These are phyloP conservation scores for Pachypanchax playfairii DNA, from an alignment of 2,113 vertebrate species.

Conservation along the genomic window DNA sequence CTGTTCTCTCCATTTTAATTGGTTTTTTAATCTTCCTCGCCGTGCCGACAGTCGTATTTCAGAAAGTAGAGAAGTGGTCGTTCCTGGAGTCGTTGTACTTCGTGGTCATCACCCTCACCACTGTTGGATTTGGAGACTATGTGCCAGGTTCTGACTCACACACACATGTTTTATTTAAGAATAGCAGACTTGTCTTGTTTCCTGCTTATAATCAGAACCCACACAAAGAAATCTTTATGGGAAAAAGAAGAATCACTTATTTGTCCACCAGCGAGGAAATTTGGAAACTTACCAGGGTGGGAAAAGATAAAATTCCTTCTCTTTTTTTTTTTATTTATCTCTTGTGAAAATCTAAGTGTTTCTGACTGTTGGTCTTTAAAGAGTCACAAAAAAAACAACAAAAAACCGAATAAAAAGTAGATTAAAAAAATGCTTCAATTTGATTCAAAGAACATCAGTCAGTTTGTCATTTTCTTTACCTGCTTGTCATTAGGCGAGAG, in stretches of 20 bases:
- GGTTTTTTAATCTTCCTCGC: constrained; percentile 90
- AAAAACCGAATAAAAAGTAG: too few relatives aligned
- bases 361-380: background rate
- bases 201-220: background rate
- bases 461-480: too few relatives aligned
- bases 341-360: background rate
- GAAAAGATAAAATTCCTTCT: background rate
- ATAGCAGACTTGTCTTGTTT: background rate
- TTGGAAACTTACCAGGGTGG: background rate
- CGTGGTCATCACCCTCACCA: constrained; percentile 91
- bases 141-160: constrained; percentile 82
- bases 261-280: background rate
- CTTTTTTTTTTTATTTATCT: background rate
- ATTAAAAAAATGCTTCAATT: too few relatives aligned
- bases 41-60: constrained; percentile 85
- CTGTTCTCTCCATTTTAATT: constrained; percentile 88
- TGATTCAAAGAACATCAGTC: too few relatives aligned
- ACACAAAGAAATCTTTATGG: background rate
- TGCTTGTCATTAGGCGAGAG: too few relatives aligned
- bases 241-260: background rate
- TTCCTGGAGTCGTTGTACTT: constrained; percentile 89
- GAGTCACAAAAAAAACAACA: too few relatives aligned
- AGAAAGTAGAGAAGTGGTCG: constrained; percentile 84
- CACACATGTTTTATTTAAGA: background rate
- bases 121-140: constrained; percentile 91